Percentiles rank a stretch among this genome's conserved stretches.
Evolutionary conservation across 2,888 invertebrate species (phyloP).

Genomic region (Yponomeuta evonymella): DNA sequence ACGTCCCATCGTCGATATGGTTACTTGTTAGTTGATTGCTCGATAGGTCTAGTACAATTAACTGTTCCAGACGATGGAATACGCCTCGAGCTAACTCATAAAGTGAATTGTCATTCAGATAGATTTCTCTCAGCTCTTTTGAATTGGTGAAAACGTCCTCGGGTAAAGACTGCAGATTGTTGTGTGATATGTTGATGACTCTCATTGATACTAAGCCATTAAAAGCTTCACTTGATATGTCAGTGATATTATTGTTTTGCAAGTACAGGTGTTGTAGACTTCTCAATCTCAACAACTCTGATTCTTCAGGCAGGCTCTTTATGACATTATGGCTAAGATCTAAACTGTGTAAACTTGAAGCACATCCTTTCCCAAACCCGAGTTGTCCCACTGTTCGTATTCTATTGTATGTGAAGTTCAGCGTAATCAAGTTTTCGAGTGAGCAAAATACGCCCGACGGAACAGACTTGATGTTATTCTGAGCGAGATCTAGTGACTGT

Average conservation of each 20-base stretch:
- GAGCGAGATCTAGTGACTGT: slow-evolving; percentile 85
- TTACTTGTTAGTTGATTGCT: slow-evolving; percentile 90
- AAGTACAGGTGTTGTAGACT: slow-evolving; percentile 87
- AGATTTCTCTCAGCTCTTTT: slow-evolving; percentile 87
- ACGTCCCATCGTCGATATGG: slow-evolving; percentile 89
- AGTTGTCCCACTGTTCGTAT: slow-evolving; percentile 86
- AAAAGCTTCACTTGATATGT: slow-evolving; percentile 86
- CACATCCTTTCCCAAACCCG: slow-evolving; percentile 81
- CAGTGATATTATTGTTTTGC: slow-evolving; percentile 88
- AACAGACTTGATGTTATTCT: slow-evolving; percentile 88
- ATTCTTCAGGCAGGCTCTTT: slow-evolving; percentile 81
- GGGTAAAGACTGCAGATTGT: slow-evolving; percentile 87
- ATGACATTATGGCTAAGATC: slow-evolving; percentile 90
- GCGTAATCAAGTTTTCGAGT: slow-evolving; percentile 84
- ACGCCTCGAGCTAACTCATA: slow-evolving; percentile 88
- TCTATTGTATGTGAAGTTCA: slow-evolving; percentile 91
- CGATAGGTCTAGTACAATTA: slow-evolving; percentile 88
- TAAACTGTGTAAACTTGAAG: slow-evolving; percentile 82
- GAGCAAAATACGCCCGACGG: slow-evolving; percentile 88
- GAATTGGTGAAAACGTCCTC: slow-evolving; percentile 88
- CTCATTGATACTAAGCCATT: slow-evolving; percentile 86
- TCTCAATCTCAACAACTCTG: slow-evolving; percentile 84
- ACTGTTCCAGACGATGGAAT: slow-evolving; percentile 88
- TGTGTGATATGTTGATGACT: slow-evolving; percentile 90
- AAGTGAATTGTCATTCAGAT: slow-evolving; percentile 89